Evolutionary conservation across 2,113 vertebrate genomes (phyloP), one percentile per base, ranked within the genome.

Genomic region (Scophthalmus maximus): DNA sequence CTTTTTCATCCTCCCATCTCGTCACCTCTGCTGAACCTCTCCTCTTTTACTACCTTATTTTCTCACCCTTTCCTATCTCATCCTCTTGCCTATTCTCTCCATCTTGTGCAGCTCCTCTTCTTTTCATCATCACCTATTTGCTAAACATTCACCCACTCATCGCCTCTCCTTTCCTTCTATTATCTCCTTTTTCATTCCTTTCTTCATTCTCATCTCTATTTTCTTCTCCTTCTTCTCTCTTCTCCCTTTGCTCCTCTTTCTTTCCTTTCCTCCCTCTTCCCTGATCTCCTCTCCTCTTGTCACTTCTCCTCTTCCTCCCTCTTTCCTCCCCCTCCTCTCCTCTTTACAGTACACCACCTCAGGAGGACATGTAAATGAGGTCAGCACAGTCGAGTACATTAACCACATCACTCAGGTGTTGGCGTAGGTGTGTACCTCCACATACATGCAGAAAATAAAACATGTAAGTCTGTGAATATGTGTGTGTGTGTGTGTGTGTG

Each of bases 281-380:
- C 3, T 25, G 5, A 38, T 9, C 20, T 1, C 14, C 56, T 50
- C 4, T 26, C 2, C 10, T 17, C 14, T 27, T 4, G 7, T 51
- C n/a, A 8, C 29, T 20, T 34, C n/a, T n/a, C n/a, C n/a, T n/a
- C n/a, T 1, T 27, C 11, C 10, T 50, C 9, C 42, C 14, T 9
- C 0, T 27, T 3, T 32, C 11, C 34, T 38, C 15, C 50, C 8
- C 6, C 6, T 3, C 22, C 11, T 42, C 26, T 8, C 9, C 9
- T 70, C 40, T 73, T 62, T 50, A 44, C 79, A 65, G 73, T 51
- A 65, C 50, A 61, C 73, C 74, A 81, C 78, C 79, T 85, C 69
- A 63, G 18, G 86, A 81, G 81, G 73, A 82, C 82, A 88, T 84
- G 70, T 79, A 88, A 90, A 87, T 86, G 88, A 91, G 84, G 81